phyloP scores from a whole-genome alignment of 2,113 vertebrate species.

The Scortum barcoo region DNA sequence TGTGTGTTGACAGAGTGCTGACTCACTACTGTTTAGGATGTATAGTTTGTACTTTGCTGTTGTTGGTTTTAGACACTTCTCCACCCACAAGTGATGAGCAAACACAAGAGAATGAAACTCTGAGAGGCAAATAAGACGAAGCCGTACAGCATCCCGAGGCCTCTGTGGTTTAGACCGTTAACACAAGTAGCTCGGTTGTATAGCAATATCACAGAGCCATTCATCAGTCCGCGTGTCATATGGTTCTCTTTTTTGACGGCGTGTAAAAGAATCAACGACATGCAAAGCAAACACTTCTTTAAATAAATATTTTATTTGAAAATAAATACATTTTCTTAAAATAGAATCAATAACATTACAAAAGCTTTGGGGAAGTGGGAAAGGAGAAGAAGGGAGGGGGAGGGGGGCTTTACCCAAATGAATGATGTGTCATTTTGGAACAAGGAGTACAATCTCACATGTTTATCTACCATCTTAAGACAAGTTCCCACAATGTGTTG shows the following conservation, averaged over 20 bases:
- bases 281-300: conserved; percentile 65
- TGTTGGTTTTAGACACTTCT: no score
- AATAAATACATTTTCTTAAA: conserved; percentile 89
- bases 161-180: background rate
- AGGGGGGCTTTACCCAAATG: conserved; percentile 66
- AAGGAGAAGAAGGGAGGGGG: conserved; percentile 38
- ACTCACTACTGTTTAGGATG: conserved; percentile 47
- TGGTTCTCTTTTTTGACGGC: background rate
- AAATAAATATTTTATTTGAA: conserved; percentile 90
- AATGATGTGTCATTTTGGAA: conserved; percentile 76
- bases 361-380: conserved; percentile 78
- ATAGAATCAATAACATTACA: conserved; percentile 87
- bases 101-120: conserved; percentile 8
- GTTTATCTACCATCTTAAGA: conserved; percentile 73
- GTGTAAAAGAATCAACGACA: conserved; percentile 1
- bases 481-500: conserved; percentile 67
- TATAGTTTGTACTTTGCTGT: conserved; percentile 44
- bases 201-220: background rate
- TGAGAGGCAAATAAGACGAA: conserved; percentile 14
- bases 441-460: conserved; percentile 80
- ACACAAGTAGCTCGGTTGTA: background rate
- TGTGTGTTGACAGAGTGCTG: conserved; percentile 49
- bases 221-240: background rate
- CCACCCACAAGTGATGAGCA: no score
- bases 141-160: background rate